Base-by-base conservation (phyloP, 2,113 vertebrate species). In the Rhizomys pruinosus region DNA sequence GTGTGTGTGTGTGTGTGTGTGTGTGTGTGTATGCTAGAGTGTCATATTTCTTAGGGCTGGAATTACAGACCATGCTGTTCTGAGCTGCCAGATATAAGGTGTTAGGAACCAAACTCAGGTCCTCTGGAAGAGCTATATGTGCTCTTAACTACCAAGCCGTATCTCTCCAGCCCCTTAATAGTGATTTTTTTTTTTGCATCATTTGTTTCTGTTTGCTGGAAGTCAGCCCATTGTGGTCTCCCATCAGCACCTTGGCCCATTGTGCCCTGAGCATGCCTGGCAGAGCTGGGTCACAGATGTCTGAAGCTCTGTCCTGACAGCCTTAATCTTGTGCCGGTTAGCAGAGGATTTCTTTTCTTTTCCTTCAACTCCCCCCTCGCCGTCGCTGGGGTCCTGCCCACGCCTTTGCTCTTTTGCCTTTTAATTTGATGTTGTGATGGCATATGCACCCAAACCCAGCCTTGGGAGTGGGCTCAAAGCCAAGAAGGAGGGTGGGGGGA, bases 391-490 rank as follows among this genome's bases (percentile, higher is more conserved):
- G 29, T 15, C 4, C 80, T 6, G n/a, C 87, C 84, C 15, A 19
- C 11, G 55, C 88, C 52, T 7, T 57, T 64, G 77, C 57, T 74
- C 78, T 85, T 69, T 73, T 73, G 89, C 89, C 29, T 92, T 89
- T 80, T 76, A 37, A 72, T 92, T 71, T 42, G 68, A 63, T 78
- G 42, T 88, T 82, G 85, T 34, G 27, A 12, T 79, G 68, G 71
- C 32, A 55, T 59, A 10, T 34, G 39, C 12, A 47, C 27, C 80
- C 8, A 84, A 85, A 47, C 73, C 44, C 37, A 37, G 32, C 55
- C 55, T 68, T 7, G 0, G 2, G 37, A 63, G 42, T 80, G 71
- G 76, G 80, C 25, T 71, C n/a, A 8, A 12, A 86, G 92, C 34
- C 20, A 52, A n/a, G 32, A 15, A 0, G 23, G 39, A 7, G 34